Percentiles rank a stretch among this genome's conserved stretches.
Conservation (phyloP, 2,888 invertebrate species). For the Neoitamus cyanurus region DNA sequence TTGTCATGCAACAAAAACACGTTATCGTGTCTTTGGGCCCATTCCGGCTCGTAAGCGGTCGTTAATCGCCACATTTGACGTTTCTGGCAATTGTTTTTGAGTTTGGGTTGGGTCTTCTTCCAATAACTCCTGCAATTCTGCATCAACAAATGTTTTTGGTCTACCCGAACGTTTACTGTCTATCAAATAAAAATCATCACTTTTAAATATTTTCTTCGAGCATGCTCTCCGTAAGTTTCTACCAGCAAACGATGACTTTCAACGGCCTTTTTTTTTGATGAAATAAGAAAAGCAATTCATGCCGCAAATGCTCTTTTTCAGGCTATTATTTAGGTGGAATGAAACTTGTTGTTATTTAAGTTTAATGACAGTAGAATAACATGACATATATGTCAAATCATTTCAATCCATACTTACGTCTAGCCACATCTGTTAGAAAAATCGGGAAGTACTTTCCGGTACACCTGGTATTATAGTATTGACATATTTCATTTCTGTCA, state of each 20-base stretch:
- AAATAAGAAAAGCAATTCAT: background rate
- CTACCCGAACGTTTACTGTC: background rate
- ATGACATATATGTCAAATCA: background rate
- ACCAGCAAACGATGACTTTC: background rate
- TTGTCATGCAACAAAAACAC: no score
- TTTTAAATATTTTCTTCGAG: background rate
- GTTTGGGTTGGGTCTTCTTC: slow-evolving; percentile 21
- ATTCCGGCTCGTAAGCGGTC: background rate
- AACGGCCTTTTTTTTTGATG: background rate
- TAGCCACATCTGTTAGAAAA: background rate
- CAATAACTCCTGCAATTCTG: background rate
- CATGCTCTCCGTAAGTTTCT: no score
- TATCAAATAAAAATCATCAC: background rate
- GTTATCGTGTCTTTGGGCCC: background rate
- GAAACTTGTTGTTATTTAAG: background rate
- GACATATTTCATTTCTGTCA: no score
- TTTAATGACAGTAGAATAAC: background rate
- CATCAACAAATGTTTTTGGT: background rate
- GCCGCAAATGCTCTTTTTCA: background rate
- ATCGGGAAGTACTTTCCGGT: no score
- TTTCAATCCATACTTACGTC: background rate
- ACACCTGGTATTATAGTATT: no score
- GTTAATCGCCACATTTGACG: background rate
- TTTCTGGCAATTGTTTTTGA: slow-evolving; percentile 8
- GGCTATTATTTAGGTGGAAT: no score